Evolutionary conservation across 2,888 invertebrate species (phyloP), one percentile per base, ranked within the genome.

Genomic region (Marronus borbonicus): DNA sequence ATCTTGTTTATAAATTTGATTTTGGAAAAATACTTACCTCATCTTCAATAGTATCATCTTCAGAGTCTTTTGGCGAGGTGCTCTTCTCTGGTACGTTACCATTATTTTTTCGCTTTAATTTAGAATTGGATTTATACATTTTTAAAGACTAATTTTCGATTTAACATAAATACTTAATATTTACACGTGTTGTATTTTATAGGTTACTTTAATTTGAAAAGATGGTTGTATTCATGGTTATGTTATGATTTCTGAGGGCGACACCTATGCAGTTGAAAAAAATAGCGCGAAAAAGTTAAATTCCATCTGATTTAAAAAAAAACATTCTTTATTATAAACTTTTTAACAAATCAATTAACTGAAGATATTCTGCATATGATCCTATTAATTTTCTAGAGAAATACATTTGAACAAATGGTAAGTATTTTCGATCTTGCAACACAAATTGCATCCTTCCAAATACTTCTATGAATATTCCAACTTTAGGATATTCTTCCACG

Each of bases 311-410:
- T 44, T 8, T 8, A 55, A 55, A 65, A 31, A 65, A 14, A 5
- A 36, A 20, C 36, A 39, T 39, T 17, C 8, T 62, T 62, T 31
- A 62, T 62, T 62, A 12, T 24, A 66, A 20, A 66, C 12, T 66
- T 24, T 49, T 66, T 20, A 66, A 49, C 49, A 49, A 10, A 12
- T 66, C 12, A 66, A 44, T 24, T 28, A 72, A 58, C 24, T 72
- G 28, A 39, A 58, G 14, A 58, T 72, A 72, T 12, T 72, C 72
- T 58, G 36, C 17, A 58, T 72, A 58, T 4, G 72, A 72, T 72
- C 58, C 58, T 2, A 3, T 39, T 20, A 58, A 8, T 39, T 58
- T 36, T 39, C 72, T 72, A 10, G 4, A 28, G 20, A 72, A 72
- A 36, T 72, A 72, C 28, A 52, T 31, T 17, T 70, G 70, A n/a